Evolutionary conservation across 35 echinoderm and acorn worm genomes (phyloP), one percentile per base, ranked within the genome.

Genomic region (Ophioderma brevispina): DNA sequence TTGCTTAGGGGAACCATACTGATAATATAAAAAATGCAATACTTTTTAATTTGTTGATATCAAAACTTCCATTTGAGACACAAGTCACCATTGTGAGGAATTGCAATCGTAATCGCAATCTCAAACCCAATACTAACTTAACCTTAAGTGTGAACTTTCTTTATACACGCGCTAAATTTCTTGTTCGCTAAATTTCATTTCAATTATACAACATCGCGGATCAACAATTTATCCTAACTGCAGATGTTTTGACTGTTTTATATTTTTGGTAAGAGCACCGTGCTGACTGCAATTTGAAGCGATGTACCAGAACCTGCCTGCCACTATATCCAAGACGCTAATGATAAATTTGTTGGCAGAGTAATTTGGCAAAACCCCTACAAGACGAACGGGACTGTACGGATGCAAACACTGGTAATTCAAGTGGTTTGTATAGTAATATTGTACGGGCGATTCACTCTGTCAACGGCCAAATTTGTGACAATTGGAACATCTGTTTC

Each of bases 281-380:
- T 0, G 80, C 84, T 31, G 89, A 99, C 52, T 99, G 97, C 91
- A 23, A 95, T 99, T 82, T 93, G 95, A 92, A 75, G 64, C 31
- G 82, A 87, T 8, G 70, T 84, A 0, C 25, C 77, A 18, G 42
- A 40, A 11, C 84, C 81, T 13, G 70, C 43, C 0, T 94, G 94
- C 50, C 75, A 83, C 28, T 99, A 93, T 56, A 82, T 75, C 1
- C 93, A 99, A 76, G 64, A 80, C 32, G 82, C 55, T n/a, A 86
- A 85, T 19, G 94, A 99, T 49, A 77, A 99, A 50, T 99, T 99
- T 80, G 84, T 56, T 99, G 97, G 97, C 80, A 77, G 75, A 79
- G 28, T 23, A 95, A 95, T 80, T 64, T 31, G 97, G 97, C 15
- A 99, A 99, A 85, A 99, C 97, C 5, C 91, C 87, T 14, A 99